Conservation (phyloP, 2,113 vertebrate genomes). For the Hemichromis elongatus region DNA sequence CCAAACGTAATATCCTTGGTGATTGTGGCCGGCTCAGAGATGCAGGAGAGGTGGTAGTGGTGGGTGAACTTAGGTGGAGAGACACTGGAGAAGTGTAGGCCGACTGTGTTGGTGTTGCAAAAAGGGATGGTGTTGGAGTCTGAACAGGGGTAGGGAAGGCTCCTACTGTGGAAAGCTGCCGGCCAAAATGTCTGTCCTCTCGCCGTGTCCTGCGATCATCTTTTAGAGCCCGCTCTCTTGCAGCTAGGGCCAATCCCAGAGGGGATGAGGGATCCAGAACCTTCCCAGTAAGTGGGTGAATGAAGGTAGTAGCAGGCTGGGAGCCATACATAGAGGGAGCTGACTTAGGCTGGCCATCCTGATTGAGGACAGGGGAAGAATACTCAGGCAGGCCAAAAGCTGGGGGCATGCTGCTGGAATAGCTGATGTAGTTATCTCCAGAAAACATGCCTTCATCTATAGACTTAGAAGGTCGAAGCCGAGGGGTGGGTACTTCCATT, state of each 20-base stretch:
- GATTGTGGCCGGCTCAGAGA: constrained; percentile 73
- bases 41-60: constrained; percentile 61
- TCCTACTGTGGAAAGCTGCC: constrained; percentile 70
- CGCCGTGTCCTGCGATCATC: constrained; percentile 77
- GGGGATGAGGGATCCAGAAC: constrained; percentile 86
- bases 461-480: constrained; percentile 86
- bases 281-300: constrained; percentile 89
- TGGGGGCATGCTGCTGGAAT: constrained; percentile 77
- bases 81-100: constrained; percentile 70
- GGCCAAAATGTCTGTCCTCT: constrained; percentile 75
- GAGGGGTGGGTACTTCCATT: constrained; percentile 70
- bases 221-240: constrained; percentile 84
- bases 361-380: constrained; percentile 62
- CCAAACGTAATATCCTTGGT: constrained; percentile 68
- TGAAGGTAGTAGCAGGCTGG: constrained; percentile 77
- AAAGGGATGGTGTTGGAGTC: constrained; percentile 58
- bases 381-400: constrained; percentile 78
- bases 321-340: constrained; percentile 62
- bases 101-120: constrained; percentile 60
- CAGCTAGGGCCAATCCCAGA: constrained; percentile 84
- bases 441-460: constrained; percentile 92
- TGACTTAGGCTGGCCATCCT: constrained; percentile 70
- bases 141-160: constrained; percentile 65
- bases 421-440: constrained; percentile 79
- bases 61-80: constrained; percentile 55